phyloP scores from a whole-genome alignment of 2,113 vertebrate species.

The Notechis scutatus region DNA sequence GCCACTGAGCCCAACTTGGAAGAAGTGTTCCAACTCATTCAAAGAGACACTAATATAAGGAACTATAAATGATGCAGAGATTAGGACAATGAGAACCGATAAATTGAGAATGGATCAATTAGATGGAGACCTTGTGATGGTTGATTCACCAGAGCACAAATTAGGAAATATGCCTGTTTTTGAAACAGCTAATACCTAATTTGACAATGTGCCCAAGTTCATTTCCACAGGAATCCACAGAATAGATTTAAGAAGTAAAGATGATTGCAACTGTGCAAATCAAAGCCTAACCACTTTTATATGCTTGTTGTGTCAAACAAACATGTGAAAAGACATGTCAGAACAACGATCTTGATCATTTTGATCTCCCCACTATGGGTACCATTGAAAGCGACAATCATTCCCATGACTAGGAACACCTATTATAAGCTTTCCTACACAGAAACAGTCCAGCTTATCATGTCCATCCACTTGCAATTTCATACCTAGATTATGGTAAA shows the following conservation, averaged over 20 bases:
- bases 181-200: background rate
- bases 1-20: background rate
- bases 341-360: background rate
- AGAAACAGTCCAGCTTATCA: background rate
- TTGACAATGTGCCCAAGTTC: background rate
- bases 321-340: background rate
- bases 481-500: background rate
- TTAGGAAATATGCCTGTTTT: background rate
- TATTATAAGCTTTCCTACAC: background rate
- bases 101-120: background rate
- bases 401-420: background rate
- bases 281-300: background rate
- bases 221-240: background rate
- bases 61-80: background rate
- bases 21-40: background rate
- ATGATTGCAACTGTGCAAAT: background rate
- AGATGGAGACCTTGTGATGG: background rate
- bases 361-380: background rate
- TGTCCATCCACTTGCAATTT: background rate
- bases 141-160: background rate
- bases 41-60: background rate
- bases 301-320: background rate
- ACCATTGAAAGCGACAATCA: background rate
- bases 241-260: background rate
- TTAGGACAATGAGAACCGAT: background rate